Base-by-base conservation (phyloP, 1,140 invertebrate species). In the Heliconius nattereri region DNA sequence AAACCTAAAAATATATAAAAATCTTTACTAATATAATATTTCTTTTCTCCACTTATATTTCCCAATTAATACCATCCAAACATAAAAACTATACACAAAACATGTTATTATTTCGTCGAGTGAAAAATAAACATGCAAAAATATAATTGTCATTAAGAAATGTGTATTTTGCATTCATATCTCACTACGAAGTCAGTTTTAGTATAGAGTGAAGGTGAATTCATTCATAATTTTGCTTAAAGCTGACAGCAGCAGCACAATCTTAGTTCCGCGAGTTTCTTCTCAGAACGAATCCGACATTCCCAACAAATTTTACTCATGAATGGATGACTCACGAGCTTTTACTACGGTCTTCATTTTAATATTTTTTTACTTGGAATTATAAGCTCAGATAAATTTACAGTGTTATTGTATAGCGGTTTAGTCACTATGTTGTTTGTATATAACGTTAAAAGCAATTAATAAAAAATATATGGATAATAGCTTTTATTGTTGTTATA, bases 201-300 rank as follows among this genome's bases (percentile, higher is more conserved):
- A 26, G 13, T 16, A 66, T 29, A 35, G 6, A 35, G 60, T 3
- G 5, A 29, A 66, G 60, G n/a, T 66, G 9, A 66, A 66, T 66
- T 66, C 26, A 66, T 66, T 66, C 26, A 66, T 66, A 66, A 66
- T 66, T 1, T 66, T 29, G 11, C 60, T n/a, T 66, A 66, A 3
- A 66, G 23, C 23, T 81, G 78, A 83, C 52, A 83, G n/a, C n/a
- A n/a, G n/a, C n/a, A n/a, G n/a, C 79, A 84, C 79, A 73, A 74
- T 71, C 52, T 73, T 79, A 86, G 84, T 87, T 85, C 85, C 84
- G 85, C 76, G 74, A 86, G 83, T 86, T 83, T 83, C 71, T 89
- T 90, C 89, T 85, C 81, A 73, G 86, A 88, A 88, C 82, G 78
- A 80, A 80, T 83, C 85, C 83, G 87, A 84, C 85, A 87, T 87